Evolutionary conservation across 2,113 vertebrate species (phyloP).

Genomic region (Corynorhinus townsendii): DNA sequence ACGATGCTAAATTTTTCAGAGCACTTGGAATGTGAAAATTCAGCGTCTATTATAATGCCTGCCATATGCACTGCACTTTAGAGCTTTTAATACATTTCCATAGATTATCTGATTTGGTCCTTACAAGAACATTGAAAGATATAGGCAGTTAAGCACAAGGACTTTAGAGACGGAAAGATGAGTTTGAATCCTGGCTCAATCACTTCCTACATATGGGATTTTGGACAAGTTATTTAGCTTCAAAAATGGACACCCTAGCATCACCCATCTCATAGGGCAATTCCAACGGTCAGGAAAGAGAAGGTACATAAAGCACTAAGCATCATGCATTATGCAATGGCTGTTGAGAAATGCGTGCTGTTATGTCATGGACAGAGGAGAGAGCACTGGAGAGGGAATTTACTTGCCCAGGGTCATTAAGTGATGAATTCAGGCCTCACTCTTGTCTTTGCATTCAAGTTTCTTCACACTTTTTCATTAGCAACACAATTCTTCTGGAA

Average conservation of each 20-base stretch:
- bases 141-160: not conserved
- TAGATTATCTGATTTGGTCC: not conserved
- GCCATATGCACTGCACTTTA: not conserved
- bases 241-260: not conserved
- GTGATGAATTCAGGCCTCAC: not conserved
- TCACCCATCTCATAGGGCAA: too few species aligned
- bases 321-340: not conserved
- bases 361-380: not conserved
- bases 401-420: not conserved
- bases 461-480: not conserved
- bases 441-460: not conserved
- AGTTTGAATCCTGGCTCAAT: not conserved
- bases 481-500: not conserved
- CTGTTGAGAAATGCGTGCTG: not conserved
- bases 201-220: not conserved
- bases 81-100: not conserved
- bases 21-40: not conserved
- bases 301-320: not conserved
- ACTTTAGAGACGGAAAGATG: not conserved
- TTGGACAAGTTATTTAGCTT: not conserved
- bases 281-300: not conserved
- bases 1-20: not conserved
- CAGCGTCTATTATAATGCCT: not conserved
- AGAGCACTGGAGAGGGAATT: not conserved
- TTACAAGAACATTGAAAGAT: not conserved